Base-by-base conservation (phyloP, 1,140 invertebrate species). In the Charaxes varanes region DNA sequence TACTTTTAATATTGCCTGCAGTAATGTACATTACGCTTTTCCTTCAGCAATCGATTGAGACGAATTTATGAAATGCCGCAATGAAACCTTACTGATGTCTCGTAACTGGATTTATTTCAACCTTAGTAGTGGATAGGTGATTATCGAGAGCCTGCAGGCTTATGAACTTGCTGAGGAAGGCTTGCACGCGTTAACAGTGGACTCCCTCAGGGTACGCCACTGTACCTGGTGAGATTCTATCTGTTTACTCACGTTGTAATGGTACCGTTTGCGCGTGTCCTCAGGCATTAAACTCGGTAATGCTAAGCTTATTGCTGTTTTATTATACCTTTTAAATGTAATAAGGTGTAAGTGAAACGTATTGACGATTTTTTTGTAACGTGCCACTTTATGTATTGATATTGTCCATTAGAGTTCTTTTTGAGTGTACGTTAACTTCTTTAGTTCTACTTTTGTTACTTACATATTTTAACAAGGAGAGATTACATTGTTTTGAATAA, bases 191-290 rank as follows among this genome's bases (percentile, higher is more conserved):
- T 41, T 44, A 53, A 57, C 63, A 59, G 57, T 42, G 55, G 55
- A 41, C 41, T 57, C 60, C 66, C 62, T 38, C 44, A 37, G 66
- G 66, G 66, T 57, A 33, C 53, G 61, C 58, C 49, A 58, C 66
- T 64, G 57, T 35, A 48, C 34, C 48, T 52, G 47, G 47, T 35
- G 50, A 34, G 45, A 65, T 55, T 48, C 42, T 49, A 53, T 57
- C 53, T 45, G 47, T 44, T 61, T 51, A 44, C 43, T 52, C 37
- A 38, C 24, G 37, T 45, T 41, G 42, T 59, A 42, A 59, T 59
- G 41, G 33, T 40, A 18, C 27, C 26, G 35, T 37, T 43, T 24
- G 30, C 30, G 31, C 41, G 31, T 41, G 35, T 46, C 42, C 51
- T 42, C 34, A 23, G 46, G 55, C 45, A 34, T 43, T 32, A 40